Conservation (phyloP, 2,888 invertebrate species). For the Sesia apiformis region DNA sequence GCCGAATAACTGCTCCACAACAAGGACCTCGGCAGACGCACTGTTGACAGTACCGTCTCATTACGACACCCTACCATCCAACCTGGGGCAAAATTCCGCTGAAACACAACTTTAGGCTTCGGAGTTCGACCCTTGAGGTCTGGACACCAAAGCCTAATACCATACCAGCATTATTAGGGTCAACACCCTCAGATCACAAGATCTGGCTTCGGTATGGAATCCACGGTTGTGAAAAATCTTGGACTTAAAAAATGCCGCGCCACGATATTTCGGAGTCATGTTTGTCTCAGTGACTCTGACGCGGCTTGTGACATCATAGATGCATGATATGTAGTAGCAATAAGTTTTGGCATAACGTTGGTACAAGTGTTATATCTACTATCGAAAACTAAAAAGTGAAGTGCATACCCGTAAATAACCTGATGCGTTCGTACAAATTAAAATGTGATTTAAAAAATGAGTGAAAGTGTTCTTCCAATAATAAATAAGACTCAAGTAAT, state of each 20-base stretch:
- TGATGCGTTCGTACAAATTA: conserved; percentile 40
- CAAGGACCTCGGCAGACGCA: conserved; percentile 80
- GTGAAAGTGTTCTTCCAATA: conserved; percentile 20
- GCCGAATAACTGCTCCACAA: conserved; percentile 83
- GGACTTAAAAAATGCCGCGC: conserved; percentile 32
- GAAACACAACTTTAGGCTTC: conserved; percentile 58
- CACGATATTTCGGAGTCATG: conserved; percentile 20
- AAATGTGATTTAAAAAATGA: conserved; percentile 32
- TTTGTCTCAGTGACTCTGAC: conserved; percentile 27
- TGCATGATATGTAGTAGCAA: neutral
- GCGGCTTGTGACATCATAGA: conserved; percentile 11
- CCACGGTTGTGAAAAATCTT: conserved; percentile 58
- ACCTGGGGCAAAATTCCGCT: conserved; percentile 59
- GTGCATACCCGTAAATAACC: neutral
- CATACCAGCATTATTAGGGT: conserved; percentile 45
- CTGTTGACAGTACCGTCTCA: conserved; percentile 84
- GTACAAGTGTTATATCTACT: too few species aligned
- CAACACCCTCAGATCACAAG: conserved; percentile 12
- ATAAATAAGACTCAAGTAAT: conserved; percentile 1
- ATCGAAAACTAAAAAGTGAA: neutral
- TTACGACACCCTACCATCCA: conserved; percentile 76
- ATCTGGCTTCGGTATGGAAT: conserved; percentile 25
- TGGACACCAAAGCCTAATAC: conserved; percentile 24
- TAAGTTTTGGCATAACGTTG: neutral
- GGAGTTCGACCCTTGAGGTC: conserved; percentile 25